These are phyloP conservation scores for Phycodurus eques DNA, from an alignment of 2,113 vertebrate genomes.

Conservation along the genomic window DNA sequence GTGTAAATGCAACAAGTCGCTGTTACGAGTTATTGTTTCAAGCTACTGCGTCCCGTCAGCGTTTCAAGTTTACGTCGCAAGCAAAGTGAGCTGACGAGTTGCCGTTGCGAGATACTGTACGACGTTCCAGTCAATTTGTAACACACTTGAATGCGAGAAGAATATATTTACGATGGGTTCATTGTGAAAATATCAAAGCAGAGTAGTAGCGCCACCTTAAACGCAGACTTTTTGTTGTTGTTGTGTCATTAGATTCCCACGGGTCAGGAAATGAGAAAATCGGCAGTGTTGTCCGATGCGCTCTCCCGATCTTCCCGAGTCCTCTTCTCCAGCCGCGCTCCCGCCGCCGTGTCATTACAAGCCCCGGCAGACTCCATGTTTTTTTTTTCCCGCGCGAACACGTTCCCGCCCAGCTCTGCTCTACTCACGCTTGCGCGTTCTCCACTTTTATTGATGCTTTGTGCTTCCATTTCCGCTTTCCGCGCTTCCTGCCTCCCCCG, in stretches of 20 bases:
- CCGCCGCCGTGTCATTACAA: conserved; percentile 69
- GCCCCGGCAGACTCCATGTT: conserved; percentile 38
- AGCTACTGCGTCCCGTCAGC: too few species aligned
- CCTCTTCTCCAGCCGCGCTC: conserved; percentile 69
- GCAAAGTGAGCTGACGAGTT: too few species aligned
- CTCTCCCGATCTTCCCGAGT: conserved; percentile 36
- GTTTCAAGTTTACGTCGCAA: too few species aligned
- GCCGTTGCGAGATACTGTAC: too few species aligned
- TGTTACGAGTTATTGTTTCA: too few species aligned
- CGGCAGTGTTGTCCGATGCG: conserved; percentile 16
- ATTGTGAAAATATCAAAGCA: not conserved
- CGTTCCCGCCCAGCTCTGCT: conserved; percentile 23
- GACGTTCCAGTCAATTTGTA: too few species aligned
- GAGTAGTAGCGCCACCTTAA: not conserved
- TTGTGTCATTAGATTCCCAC: conserved; percentile 43
- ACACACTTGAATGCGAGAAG: not conserved
- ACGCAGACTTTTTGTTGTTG: not conserved
- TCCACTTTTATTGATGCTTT: conserved; percentile 31
- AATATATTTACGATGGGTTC: too few species aligned
- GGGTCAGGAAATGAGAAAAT: conserved; percentile 62
- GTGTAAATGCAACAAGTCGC: too few species aligned
- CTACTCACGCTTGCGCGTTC: conserved; percentile 30
- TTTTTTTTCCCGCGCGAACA: not conserved
- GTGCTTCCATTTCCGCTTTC: conserved; percentile 16
- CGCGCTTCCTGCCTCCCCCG: conserved; percentile 24